Evolutionary conservation across 2,113 vertebrate genomes (phyloP).

Genomic region (Corydoras sp.): DNA sequence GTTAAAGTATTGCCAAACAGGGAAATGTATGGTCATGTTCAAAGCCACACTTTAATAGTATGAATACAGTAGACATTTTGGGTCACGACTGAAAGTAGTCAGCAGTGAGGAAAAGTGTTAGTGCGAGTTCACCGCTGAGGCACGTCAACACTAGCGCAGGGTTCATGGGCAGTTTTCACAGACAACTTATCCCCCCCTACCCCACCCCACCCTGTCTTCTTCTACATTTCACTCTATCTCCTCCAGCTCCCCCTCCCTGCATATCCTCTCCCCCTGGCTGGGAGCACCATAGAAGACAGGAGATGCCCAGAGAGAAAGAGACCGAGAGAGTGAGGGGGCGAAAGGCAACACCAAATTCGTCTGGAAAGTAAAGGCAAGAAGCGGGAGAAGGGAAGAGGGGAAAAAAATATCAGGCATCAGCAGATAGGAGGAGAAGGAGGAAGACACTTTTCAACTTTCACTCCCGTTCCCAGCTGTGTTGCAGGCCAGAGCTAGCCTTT

Average conservation of each 20-base stretch:
- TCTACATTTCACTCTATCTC: slow-evolving; percentile 25
- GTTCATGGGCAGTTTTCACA: slow-evolving; percentile 62
- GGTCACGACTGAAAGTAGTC: slow-evolving; percentile 20
- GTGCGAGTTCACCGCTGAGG: slow-evolving; percentile 41
- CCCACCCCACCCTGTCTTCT: slow-evolving; percentile 15
- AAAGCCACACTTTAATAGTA: neutral
- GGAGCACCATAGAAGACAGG: slow-evolving; percentile 60
- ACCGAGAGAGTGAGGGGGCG: slow-evolving; percentile 51
- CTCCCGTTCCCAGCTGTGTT: slow-evolving; percentile 65
- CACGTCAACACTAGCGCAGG: slow-evolving; percentile 36
- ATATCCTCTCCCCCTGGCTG: slow-evolving; percentile 41
- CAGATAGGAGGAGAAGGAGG: slow-evolving; percentile 51
- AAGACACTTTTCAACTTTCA: slow-evolving; percentile 64
- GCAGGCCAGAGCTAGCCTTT: slow-evolving; percentile 61
- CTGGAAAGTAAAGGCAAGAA: slow-evolving; percentile 30
- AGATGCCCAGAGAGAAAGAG: slow-evolving; percentile 64
- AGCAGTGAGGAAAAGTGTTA: slow-evolving; percentile 11
- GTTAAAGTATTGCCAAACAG: too few relatives aligned
- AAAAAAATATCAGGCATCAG: slow-evolving; percentile 55
- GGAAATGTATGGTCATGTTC: too few relatives aligned
- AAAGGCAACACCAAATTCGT: slow-evolving; percentile 35
- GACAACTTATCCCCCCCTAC: slow-evolving; percentile 49
- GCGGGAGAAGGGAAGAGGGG: slow-evolving; percentile 11
- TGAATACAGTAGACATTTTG: neutral
- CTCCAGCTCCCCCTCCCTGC: slow-evolving; percentile 17